Evolutionary conservation across 2,888 invertebrate species (phyloP).

Genomic region (Ophion obscuratus): DNA sequence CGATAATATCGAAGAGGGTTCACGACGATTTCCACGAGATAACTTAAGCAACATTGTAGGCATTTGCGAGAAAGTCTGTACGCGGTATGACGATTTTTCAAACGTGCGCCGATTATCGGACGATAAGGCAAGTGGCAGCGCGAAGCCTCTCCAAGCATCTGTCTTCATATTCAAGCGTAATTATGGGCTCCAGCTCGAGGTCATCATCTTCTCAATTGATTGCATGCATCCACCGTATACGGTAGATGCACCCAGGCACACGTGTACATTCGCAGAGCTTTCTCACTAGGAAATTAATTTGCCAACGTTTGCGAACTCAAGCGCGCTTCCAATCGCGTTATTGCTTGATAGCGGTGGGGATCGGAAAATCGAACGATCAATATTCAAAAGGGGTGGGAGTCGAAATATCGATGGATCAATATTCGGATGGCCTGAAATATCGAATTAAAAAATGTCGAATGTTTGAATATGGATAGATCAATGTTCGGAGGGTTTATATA

Average conservation of each 20-base stretch:
- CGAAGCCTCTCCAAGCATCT: constrained; percentile 33
- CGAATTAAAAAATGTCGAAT: too few relatives aligned
- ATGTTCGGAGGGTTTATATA: too few relatives aligned
- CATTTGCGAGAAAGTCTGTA: background rate
- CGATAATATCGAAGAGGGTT: constrained; percentile 47
- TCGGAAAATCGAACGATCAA: too few relatives aligned
- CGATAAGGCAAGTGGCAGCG: background rate
- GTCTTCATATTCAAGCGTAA: constrained; percentile 45
- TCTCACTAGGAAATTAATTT: background rate
- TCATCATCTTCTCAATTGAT: constrained; percentile 58
- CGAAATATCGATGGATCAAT: too few relatives aligned
- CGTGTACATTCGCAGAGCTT: background rate
- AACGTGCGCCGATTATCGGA: background rate
- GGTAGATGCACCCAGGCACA: constrained; percentile 1
- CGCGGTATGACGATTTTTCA: constrained; percentile 13
- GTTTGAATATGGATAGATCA: too few relatives aligned
- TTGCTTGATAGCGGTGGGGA: background rate
- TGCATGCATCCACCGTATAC: constrained; percentile 23
- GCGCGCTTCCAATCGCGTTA: constrained; percentile 11
- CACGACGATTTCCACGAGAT: constrained; percentile 54
- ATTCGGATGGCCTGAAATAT: too few relatives aligned
- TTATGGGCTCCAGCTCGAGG: constrained; percentile 40
- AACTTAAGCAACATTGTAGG: constrained; percentile 46
- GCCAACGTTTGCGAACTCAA: background rate
- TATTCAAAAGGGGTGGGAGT: too few relatives aligned